Evolutionary conservation across 2,113 vertebrate genomes (phyloP).

Genomic region (Petaurus breviceps): DNA sequence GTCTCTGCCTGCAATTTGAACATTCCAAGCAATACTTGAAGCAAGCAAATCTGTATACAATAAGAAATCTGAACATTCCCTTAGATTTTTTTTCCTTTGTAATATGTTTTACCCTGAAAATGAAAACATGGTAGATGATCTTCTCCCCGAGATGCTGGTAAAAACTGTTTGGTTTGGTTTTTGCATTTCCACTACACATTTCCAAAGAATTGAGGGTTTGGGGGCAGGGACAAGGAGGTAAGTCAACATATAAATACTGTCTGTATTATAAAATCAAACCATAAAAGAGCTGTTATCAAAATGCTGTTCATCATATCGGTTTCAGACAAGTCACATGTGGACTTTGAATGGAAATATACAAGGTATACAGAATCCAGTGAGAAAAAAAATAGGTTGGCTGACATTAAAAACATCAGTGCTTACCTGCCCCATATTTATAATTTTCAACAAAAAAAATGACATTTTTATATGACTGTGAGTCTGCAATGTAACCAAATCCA

Average conservation of each 20-base stretch:
- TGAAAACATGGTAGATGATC: not conserved
- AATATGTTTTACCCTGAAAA: not conserved
- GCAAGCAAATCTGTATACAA: not conserved
- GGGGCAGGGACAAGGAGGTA: not conserved
- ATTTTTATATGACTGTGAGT: not conserved
- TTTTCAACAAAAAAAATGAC: conserved; percentile 3
- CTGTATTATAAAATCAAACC: not conserved
- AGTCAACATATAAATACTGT: not conserved
- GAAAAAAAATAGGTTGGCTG: not conserved
- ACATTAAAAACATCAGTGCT: not conserved
- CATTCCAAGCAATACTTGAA: not conserved
- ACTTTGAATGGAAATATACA: not conserved
- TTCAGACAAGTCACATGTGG: not conserved
- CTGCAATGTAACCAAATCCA: not conserved
- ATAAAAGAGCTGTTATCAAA: not conserved
- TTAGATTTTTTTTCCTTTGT: not conserved
- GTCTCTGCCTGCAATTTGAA: not conserved
- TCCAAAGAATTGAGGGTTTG: not conserved
- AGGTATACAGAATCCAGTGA: not conserved
- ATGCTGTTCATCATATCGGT: not conserved
- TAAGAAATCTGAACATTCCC: not conserved
- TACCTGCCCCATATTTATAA: not conserved
- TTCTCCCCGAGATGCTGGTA: not conserved
- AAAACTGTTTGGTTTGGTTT: not conserved
- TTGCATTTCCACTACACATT: not conserved